Evolutionary conservation across 2,797 vertebrate genomes (phyloP).

Genomic region (Apogon talboti): DNA sequence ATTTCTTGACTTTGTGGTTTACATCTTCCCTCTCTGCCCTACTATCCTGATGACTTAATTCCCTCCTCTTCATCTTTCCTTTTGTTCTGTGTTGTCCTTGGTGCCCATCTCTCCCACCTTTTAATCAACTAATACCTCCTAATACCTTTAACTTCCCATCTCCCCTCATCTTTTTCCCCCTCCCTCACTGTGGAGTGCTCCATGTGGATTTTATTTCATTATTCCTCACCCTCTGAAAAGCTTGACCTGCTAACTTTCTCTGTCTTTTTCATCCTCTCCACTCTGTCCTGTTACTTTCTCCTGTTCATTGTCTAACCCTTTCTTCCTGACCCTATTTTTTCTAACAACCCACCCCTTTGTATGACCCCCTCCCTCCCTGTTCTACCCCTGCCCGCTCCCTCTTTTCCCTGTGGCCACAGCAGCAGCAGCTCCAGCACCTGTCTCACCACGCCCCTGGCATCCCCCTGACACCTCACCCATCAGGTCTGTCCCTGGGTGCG

Average conservation of each 20-base stretch:
- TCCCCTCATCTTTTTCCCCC: constrained; percentile 45
- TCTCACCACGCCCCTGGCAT: constrained; percentile 90
- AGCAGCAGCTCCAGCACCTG: constrained; percentile 97
- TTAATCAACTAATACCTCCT: constrained; percentile 50
- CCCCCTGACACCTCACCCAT: constrained; percentile 88
- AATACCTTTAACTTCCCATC: constrained; percentile 44
- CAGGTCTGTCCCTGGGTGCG: constrained; percentile 82
- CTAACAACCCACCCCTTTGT: constrained; percentile 44
- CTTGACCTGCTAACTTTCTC: constrained; percentile 1
- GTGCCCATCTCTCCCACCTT: constrained; percentile 45
- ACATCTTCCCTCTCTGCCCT: constrained; percentile 6
- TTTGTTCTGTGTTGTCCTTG: constrained; percentile 14
- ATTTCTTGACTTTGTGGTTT: constrained; percentile 22
- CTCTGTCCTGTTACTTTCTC: constrained; percentile 1
- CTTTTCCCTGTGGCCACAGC: constrained; percentile 82
- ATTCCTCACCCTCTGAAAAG: constrained; percentile 6
- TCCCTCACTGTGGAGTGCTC: constrained; percentile 45
- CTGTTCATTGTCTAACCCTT: constrained; percentile 21
- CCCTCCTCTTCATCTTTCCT: constrained; percentile 11
- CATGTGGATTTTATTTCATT: constrained; percentile 44
- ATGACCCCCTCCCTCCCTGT: background rate
- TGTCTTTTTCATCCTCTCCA: background rate
- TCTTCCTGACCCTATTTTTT: constrained; percentile 18
- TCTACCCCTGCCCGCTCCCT: constrained; percentile 16
- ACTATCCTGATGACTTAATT: constrained; percentile 29